Conservation (phyloP, 2,888 invertebrate genomes). For the Ceratothoa steindachneri region DNA sequence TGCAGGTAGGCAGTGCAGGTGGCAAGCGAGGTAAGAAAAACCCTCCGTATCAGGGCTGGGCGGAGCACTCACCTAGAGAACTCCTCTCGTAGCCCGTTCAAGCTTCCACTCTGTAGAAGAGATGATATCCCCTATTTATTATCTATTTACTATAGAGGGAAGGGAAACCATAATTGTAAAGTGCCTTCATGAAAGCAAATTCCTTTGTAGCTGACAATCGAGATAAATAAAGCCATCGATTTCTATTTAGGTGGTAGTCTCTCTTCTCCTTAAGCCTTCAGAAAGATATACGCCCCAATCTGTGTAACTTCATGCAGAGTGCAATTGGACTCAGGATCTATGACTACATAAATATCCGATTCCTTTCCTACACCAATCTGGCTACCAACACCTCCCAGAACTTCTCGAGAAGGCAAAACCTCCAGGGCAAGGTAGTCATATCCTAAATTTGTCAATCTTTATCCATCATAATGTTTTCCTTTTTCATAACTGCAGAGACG, state of each 20-base stretch:
- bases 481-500: conserved; percentile 87
- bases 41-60: no score
- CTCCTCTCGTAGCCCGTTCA: no score
- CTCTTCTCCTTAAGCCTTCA: conserved; percentile 91
- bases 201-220: conserved; percentile 95
- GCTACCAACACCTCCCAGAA: conserved; percentile 84
- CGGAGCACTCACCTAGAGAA: no score
- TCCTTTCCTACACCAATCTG: conserved; percentile 99
- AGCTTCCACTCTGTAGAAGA: no score
- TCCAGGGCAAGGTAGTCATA: conserved; percentile 96
- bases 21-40: no score
- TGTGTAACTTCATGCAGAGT: conserved; percentile 84
- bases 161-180: conserved; percentile 84
- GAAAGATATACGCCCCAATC: conserved; percentile 93
- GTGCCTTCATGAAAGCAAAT: conserved; percentile 93
- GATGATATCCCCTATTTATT: no score
- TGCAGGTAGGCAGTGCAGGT: no score
- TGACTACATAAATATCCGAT: conserved; percentile 90
- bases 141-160: no score
- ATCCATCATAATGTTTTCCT: conserved; percentile 90
- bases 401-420: conserved; percentile 71
- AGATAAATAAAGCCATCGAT: conserved; percentile 92
- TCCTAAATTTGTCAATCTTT: conserved; percentile 87
- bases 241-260: conserved; percentile 90
- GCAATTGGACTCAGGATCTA: conserved; percentile 70